Evolutionary conservation across 2,113 vertebrate species (phyloP).

Genomic region (Nettapus auritus): DNA sequence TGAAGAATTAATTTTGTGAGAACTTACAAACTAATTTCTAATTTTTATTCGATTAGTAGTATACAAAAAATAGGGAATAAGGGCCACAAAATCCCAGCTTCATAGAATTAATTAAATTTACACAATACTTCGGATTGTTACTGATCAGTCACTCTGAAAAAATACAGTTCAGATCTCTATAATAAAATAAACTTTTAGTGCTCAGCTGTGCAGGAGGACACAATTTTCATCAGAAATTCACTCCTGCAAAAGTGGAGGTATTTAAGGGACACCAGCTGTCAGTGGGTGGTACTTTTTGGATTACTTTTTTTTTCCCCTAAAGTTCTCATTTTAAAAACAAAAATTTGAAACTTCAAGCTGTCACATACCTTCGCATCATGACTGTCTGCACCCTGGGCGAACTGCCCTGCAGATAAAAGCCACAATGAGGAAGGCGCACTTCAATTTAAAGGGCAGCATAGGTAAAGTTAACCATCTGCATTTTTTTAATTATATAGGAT

Average conservation of each 20-base stretch:
- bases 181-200: neutral
- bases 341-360: neutral
- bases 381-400: neutral
- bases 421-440: neutral
- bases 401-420: neutral
- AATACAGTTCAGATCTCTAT: neutral
- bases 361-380: fast-evolving
- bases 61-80: neutral
- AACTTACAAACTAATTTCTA: neutral
- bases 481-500: neutral
- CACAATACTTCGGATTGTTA: neutral
- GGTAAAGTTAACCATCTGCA: neutral
- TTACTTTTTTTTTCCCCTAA: neutral
- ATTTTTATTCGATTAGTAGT: neutral
- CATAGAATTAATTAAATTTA: neutral
- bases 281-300: neutral
- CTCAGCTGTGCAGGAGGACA: neutral
- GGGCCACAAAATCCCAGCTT: neutral
- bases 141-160: neutral
- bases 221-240: neutral
- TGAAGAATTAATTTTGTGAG: neutral
- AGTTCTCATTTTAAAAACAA: neutral
- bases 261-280: neutral
- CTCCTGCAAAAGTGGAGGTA: neutral
- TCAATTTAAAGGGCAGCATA: neutral